These are phyloP conservation scores for Drusus annulatus DNA, from an alignment of 1,140 invertebrate species.

Conservation along the genomic window DNA sequence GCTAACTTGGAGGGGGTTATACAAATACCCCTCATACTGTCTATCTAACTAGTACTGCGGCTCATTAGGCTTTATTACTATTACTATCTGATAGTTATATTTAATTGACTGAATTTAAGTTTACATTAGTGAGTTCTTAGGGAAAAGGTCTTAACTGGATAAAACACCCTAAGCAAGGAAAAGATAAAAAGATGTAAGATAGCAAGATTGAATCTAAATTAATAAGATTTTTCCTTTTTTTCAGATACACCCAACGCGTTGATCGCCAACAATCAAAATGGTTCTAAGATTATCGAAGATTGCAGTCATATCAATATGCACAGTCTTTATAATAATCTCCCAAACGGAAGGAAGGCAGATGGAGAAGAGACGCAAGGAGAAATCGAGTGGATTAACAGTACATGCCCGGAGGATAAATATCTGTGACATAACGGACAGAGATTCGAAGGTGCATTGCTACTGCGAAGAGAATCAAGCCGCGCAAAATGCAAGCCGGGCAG, in stretches of 20 bases:
- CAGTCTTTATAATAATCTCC: conserved; percentile 1
- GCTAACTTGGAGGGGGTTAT: too few species aligned
- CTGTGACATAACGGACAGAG: conserved; percentile 64
- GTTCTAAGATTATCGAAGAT: conserved; percentile 41
- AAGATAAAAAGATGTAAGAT: too few species aligned
- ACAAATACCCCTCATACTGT: too few species aligned
- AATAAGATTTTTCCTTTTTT: conserved; percentile 43
- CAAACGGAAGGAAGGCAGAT: conserved; percentile 31
- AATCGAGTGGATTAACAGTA: conserved; percentile 57
- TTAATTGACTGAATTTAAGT: too few species aligned
- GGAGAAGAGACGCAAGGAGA: conserved; percentile 65
- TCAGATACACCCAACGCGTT: conserved; percentile 17
- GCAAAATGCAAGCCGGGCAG: conserved; percentile 69
- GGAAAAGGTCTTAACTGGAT: too few species aligned
- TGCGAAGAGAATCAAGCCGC: conserved; percentile 66
- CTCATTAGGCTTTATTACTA: too few species aligned
- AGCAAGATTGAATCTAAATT: too few species aligned
- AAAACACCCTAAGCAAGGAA: too few species aligned
- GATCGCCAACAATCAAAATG: conserved; percentile 36
- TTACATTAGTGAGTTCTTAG: too few species aligned
- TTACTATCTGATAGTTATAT: too few species aligned
- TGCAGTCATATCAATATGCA: conserved; percentile 20
- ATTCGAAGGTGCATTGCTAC: conserved; percentile 70
- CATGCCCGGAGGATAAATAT: conserved; percentile 67
- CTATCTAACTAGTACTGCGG: too few species aligned